Percentiles rank a stretch among this genome's conserved stretches.
Evolutionary conservation across 1,140 invertebrate genomes (phyloP).

Genomic region (Ectropis grisescens): DNA sequence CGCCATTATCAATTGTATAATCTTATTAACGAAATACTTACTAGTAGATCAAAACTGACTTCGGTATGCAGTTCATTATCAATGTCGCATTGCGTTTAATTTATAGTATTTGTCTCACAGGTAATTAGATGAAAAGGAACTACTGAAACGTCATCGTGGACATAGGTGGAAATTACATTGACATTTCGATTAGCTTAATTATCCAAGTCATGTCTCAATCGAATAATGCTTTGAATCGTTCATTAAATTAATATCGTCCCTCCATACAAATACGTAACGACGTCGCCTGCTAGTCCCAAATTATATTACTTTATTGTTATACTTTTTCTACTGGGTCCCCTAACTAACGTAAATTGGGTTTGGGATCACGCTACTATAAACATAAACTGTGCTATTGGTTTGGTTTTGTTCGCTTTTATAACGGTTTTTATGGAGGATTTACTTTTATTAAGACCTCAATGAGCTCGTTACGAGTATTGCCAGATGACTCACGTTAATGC

Average conservation of each 20-base stretch:
- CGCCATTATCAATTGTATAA: no score
- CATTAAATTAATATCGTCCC: conserved; percentile 58
- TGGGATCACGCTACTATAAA: conserved; percentile 58
- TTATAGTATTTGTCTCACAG: no score
- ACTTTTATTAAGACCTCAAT: no score
- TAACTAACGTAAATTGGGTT: conserved; percentile 62
- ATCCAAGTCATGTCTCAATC: conserved; percentile 33
- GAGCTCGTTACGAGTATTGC: no score
- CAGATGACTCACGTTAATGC: no score
- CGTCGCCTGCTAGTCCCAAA: conserved; percentile 47
- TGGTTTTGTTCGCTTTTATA: conserved; percentile 32
- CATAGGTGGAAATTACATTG: no score
- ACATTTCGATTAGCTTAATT: conserved; percentile 23
- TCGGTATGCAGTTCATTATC: no score
- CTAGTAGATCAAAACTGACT: no score
- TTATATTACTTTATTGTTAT: conserved; percentile 69
- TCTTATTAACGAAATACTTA: no score
- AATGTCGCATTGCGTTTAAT: no score
- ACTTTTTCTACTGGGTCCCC: conserved; percentile 58
- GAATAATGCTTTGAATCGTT: conserved; percentile 45
- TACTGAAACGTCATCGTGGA: no score
- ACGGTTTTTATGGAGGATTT: conserved; percentile 5
- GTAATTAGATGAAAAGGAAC: no score
- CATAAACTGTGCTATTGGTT: conserved; percentile 59
- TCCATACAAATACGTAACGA: conserved; percentile 52